Evolutionary conservation across 2,888 invertebrate species (phyloP), one percentile per base, ranked within the genome.

Genomic region (Helleia helle): DNA sequence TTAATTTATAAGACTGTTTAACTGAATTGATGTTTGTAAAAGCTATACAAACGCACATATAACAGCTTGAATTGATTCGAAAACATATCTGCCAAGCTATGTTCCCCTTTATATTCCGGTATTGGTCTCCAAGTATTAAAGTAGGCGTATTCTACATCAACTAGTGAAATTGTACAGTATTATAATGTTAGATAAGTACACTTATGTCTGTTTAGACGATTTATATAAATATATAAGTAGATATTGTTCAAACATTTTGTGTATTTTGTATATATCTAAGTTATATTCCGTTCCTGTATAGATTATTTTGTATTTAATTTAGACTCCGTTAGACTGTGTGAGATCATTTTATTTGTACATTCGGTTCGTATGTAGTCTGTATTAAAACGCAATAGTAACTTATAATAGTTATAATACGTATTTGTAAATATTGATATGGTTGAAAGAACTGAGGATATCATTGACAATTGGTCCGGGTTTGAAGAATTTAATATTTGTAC

Each of bases 111-210:
- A 62, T 75, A 71, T 71, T 62, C 70, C 68, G 64, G 62, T 65
- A 71, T 72, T 66, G 61, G 65, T 72, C 73, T 65, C 74, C 60
- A 72, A 76, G 73, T 79, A 75, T 79, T 79, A 63, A 65, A 54
- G 37, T 37, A 31, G 36, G 17, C 18, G 42, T 38, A 74, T 77
- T 79, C 74, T 80, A 77, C 76, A 74, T 65, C 60, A 70, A 76
- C 71, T 84, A 84, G 83, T 67, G 77, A 81, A 84, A 81, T 81
- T 83, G 84, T 84, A 84, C 84, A 84, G 84, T 84, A 84, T 84
- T 84, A 83, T 77, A 79, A 69, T 62, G 58, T 67, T 66, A 73
- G 65, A 55, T 74, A 74, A 73, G 71, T 62, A 68, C 65, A 63
- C 56, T 64, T 65, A 75, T 64, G 64, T 68, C 67, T 70, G 63